Conservation (phyloP, 2,888 invertebrate genomes). For the Synanthedon myopaeformis region DNA sequence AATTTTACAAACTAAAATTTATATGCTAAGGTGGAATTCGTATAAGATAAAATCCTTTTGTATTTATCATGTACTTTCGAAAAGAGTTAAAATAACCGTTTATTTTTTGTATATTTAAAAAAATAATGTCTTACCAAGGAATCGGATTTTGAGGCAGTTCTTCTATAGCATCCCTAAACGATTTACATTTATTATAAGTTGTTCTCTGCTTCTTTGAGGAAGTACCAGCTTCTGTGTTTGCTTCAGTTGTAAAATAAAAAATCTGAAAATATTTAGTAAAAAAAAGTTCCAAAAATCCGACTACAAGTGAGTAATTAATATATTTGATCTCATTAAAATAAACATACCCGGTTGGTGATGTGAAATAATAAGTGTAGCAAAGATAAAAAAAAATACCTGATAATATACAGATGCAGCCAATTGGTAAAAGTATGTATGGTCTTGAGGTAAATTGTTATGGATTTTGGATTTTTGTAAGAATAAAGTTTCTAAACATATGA, state of each 20-base stretch:
- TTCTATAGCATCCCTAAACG: conserved; percentile 40
- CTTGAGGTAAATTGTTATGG: conserved; percentile 22
- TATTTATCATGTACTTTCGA: too few species aligned
- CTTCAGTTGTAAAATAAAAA: conserved; percentile 11
- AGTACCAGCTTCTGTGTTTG: conserved; percentile 16
- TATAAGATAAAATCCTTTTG: too few species aligned
- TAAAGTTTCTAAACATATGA: conserved; percentile 41
- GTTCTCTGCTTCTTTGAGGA: conserved; percentile 35
- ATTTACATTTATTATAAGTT: conserved; percentile 35
- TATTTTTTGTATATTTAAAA: too few species aligned
- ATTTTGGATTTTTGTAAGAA: conserved; percentile 37
- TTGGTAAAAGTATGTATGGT: conserved; percentile 27
- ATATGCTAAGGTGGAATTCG: too few species aligned
- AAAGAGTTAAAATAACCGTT: too few species aligned
- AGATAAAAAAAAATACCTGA: conserved; percentile 34
- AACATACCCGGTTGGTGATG: too few species aligned
- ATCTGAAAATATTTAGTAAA: conserved; percentile 6
- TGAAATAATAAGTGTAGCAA: too few species aligned
- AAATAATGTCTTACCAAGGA: conserved; percentile 39
- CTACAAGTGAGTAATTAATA: too few species aligned
- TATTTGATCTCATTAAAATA: too few species aligned
- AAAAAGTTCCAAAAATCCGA: too few species aligned
- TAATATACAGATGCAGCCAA: conserved; percentile 46
- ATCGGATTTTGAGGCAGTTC: conserved; percentile 39
- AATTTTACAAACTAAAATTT: too few species aligned